Percentiles rank a stretch among this genome's conserved stretches.
phyloP scores from a whole-genome alignment of 2,797 vertebrate genomes.

The Poliocrania exsul region DNA sequence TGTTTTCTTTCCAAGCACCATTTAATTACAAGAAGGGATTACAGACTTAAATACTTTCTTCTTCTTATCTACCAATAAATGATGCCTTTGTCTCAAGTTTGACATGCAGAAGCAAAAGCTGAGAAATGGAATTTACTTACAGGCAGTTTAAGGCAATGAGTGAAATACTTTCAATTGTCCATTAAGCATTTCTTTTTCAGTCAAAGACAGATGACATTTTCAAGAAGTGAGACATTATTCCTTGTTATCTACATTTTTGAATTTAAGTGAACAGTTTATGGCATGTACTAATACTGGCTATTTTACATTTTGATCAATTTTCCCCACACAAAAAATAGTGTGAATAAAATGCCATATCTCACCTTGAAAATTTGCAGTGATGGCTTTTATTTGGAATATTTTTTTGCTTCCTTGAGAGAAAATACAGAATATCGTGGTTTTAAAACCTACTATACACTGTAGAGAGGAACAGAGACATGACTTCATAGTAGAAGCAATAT shows the following conservation, averaged over 20 bases:
- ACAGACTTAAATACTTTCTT: neutral
- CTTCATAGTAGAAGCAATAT: neutral
- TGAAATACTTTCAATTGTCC: neutral
- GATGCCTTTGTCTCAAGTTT: neutral
- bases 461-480: neutral
- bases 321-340: neutral
- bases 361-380: neutral
- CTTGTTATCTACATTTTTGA: neutral
- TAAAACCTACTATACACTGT: neutral
- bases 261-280: neutral
- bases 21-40: neutral
- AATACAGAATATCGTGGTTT: neutral
- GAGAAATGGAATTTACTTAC: neutral
- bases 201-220: neutral
- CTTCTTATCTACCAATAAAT: neutral
- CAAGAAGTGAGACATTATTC: neutral
- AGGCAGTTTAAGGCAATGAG: neutral
- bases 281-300: neutral
- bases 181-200: neutral
- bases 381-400: neutral
- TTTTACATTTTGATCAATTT: neutral
- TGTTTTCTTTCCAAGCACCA: neutral
- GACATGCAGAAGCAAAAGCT: neutral
- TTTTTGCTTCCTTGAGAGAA: neutral
- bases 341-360: neutral